Conservation (phyloP, 1,140 invertebrate species). For the Drosophila parvula region DNA sequence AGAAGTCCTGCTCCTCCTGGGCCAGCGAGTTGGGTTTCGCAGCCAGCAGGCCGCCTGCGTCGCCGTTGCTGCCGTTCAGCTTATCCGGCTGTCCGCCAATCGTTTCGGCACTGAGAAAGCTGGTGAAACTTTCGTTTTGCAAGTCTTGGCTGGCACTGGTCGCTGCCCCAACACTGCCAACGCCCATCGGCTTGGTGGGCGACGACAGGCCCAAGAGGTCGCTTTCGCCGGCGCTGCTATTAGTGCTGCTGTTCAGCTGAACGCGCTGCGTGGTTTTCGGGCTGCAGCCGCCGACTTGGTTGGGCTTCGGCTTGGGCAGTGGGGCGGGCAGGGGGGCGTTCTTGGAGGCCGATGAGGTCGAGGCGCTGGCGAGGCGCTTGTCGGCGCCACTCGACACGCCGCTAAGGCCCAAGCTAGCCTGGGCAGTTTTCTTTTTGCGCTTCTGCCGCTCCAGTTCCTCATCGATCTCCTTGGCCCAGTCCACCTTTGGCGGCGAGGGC, state of each 20-base stretch:
- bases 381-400: constrained; percentile 69
- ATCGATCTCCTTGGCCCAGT: constrained; percentile 93
- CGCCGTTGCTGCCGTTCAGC: constrained; percentile 70
- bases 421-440: constrained; percentile 89
- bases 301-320: constrained; percentile 84
- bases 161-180: constrained; percentile 32
- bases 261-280: constrained; percentile 88
- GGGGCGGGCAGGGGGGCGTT: constrained; percentile 83
- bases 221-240: constrained; percentile 84
- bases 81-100: constrained; percentile 61
- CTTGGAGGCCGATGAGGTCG: constrained; percentile 46
- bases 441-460: constrained; percentile 93
- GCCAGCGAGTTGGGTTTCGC: constrained; percentile 85
- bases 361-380: constrained; percentile 44
- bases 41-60: constrained; percentile 38
- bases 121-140: constrained; percentile 90
- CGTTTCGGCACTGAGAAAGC: constrained; percentile 89
- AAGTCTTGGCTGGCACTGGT: constrained; percentile 85
- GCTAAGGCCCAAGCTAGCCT: constrained; percentile 66
- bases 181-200: constrained; percentile 81
- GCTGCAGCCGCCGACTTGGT: constrained; percentile 85
- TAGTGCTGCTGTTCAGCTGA: constrained; percentile 83
- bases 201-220: constrained; percentile 85
- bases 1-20: constrained; percentile 94
- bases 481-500: constrained; percentile 92